phyloP scores from a whole-genome alignment of 37 sponge, comb jelly and placozoan species.

The Geodia barretti region DNA sequence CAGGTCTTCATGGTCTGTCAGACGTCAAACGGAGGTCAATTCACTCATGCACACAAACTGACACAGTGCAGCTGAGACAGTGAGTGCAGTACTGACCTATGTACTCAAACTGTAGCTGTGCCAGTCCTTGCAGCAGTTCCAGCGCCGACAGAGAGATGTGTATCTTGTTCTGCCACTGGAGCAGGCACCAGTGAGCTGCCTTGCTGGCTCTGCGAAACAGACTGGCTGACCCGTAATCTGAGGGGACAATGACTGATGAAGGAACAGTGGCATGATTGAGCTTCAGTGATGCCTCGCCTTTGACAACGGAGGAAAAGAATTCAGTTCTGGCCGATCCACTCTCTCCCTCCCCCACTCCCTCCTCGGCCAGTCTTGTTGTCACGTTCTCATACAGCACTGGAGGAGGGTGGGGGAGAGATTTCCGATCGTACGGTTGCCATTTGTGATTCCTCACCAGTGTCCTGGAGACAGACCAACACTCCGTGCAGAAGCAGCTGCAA shows the following conservation, averaged over 20 bases:
- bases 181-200: constrained; percentile 30
- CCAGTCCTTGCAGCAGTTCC: constrained; percentile 64
- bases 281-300: background rate
- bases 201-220: constrained; percentile 42
- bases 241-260: background rate
- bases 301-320: background rate
- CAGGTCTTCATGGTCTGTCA: constrained; percentile 57
- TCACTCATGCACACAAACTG: too few relatives aligned
- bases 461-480: constrained; percentile 23
- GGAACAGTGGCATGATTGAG: background rate
- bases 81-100: constrained; percentile 10
- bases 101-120: constrained; percentile 52
- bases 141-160: constrained; percentile 68
- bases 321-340: background rate
- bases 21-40: too few relatives aligned
- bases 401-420: background rate
- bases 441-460: constrained; percentile 14
- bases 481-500: constrained; percentile 76
- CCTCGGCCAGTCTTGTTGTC: background rate
- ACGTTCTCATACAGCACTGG: constrained; percentile 46
- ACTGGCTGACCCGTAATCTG: constrained; percentile 10
- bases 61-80: too few relatives aligned
- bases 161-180: background rate
- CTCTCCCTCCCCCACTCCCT: background rate
- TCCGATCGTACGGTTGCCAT: background rate